Conservation (phyloP, 2,797 vertebrate species). For the Propithecus perrieri region DNA sequence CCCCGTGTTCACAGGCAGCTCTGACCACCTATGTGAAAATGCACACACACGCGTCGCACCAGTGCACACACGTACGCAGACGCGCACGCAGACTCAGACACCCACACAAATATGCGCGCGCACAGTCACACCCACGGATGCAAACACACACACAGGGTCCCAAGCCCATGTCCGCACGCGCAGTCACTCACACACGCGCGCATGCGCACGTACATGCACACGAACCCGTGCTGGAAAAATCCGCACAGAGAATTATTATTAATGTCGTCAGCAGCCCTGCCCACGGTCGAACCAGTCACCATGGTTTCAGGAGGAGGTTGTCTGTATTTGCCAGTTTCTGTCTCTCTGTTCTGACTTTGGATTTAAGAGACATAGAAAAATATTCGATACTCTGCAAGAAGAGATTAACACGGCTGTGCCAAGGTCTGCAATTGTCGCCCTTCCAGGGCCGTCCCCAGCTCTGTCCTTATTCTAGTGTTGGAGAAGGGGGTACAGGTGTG, state of each 20-base stretch:
- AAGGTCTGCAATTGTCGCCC: accelerated
- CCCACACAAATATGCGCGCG: too few relatives aligned
- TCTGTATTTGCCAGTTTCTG: not conserved
- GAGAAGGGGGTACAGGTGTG: not conserved
- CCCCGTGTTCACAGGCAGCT: not conserved
- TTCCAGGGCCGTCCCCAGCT: not conserved
- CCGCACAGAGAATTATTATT: not conserved
- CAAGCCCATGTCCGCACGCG: not conserved
- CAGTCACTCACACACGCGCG: not conserved
- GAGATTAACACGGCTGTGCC: not conserved
- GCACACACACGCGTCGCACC: not conserved
- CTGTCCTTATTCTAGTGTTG: not conserved
- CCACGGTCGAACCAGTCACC: not conserved
- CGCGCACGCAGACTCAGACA: accelerated
- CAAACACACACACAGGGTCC: not conserved
- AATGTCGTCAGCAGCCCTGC: not conserved
- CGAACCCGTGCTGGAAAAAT: not conserved
- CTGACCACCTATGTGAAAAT: not conserved
- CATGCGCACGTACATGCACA: not conserved
- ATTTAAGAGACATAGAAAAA: not conserved
- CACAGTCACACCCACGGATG: not conserved
- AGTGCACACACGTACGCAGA: not conserved
- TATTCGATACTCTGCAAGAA: not conserved
- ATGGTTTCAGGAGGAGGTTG: slow-evolving; percentile 1
- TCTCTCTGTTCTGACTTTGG: not conserved